phyloP scores from a whole-genome alignment of 2,888 invertebrate genomes.

The Clunio marinus region DNA sequence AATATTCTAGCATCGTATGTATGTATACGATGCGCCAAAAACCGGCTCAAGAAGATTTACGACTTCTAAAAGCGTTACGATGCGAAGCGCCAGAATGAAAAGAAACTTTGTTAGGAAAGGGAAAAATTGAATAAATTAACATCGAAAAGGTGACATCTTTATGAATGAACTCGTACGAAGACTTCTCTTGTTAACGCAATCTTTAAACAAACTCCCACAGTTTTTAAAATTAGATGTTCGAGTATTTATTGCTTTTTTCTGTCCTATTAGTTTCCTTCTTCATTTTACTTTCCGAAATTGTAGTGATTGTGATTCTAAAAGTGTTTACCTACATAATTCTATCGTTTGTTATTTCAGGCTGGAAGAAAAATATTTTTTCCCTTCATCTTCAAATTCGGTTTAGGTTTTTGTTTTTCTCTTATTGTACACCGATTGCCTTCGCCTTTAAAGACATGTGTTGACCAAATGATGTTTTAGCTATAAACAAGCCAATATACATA shows the following conservation, averaged over 20 bases:
- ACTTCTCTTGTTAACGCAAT: background rate
- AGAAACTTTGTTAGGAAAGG: too few species aligned
- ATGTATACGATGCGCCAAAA: constrained; percentile 12
- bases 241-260: background rate
- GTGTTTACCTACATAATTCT: constrained; percentile 9
- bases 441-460: constrained; percentile 30
- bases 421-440: constrained; percentile 13
- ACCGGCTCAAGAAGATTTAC: background rate
- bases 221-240: background rate
- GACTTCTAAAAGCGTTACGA: background rate
- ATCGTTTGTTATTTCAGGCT: constrained; percentile 12
- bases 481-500: constrained; percentile 11
- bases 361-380: background rate
- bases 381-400: background rate
- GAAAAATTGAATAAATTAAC: constrained; percentile 18
- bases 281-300: too few species aligned
- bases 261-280: too few species aligned
- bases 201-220: constrained; percentile 11
- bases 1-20: background rate
- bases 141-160: constrained; percentile 8
- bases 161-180: constrained; percentile 17
- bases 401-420: constrained; percentile 25
- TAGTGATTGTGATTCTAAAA: too few species aligned
- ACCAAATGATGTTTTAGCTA: constrained; percentile 36
- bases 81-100: background rate